These are phyloP conservation scores for Cygnus olor DNA, from an alignment of 2,797 vertebrate genomes.

Conservation along the genomic window DNA sequence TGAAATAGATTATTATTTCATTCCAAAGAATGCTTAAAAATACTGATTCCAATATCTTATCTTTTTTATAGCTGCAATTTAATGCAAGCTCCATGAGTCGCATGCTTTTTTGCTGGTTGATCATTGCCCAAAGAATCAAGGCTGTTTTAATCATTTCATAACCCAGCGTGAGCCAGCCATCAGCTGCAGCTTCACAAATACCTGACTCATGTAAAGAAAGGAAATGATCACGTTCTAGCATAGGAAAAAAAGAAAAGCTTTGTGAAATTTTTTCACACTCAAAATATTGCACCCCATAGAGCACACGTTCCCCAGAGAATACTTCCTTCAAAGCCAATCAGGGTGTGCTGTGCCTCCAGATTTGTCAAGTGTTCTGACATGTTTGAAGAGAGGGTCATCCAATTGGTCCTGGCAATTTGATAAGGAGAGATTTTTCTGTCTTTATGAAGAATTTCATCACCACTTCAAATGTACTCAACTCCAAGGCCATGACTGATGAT, in stretches of 20 bases:
- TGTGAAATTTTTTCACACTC: not conserved
- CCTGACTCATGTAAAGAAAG: not conserved
- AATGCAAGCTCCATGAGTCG: not conserved
- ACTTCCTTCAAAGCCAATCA: not conserved
- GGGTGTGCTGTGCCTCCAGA: not conserved
- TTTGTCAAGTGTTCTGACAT: not conserved
- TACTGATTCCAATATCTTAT: not conserved
- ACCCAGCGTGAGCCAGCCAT: not conserved
- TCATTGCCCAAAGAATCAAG: not conserved
- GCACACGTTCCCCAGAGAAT: not conserved
- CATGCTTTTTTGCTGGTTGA: not conserved
- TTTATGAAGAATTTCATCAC: not conserved
- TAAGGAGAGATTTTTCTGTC: not conserved
- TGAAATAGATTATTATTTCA: not conserved
- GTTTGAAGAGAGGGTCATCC: not conserved
- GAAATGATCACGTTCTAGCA: not conserved
- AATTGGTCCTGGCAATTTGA: not conserved
- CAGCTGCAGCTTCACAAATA: conserved; percentile 1
- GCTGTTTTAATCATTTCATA: conserved; percentile 16
- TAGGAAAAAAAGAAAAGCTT: not conserved
- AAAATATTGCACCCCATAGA: not conserved
- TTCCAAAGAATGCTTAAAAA: not conserved
- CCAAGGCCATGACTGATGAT: not conserved
- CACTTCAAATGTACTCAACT: not conserved
- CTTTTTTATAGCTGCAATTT: not conserved